phyloP scores from a whole-genome alignment of 2,888 invertebrate genomes.

The Rhagonycha fulva region DNA sequence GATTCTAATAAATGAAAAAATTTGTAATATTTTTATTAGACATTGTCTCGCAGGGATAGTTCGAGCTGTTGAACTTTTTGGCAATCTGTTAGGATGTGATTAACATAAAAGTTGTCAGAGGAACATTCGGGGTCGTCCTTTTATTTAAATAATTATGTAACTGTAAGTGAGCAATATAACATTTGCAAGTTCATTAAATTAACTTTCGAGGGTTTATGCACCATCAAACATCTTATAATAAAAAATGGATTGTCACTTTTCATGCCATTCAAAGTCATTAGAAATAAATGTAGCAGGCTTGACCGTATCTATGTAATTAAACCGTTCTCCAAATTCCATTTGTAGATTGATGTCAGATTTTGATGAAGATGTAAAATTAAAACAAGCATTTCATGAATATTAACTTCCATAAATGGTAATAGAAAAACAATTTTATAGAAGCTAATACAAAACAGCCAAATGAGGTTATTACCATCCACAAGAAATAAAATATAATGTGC shows the following conservation, averaged over 20 bases:
- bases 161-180: neutral
- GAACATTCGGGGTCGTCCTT: too few species aligned
- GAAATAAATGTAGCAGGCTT: neutral
- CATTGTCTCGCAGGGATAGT: too few species aligned
- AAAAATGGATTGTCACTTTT: neutral
- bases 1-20: too few species aligned
- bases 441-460: neutral
- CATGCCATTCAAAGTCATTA: neutral
- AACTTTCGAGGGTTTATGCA: neutral
- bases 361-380: neutral
- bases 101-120: too few species aligned
- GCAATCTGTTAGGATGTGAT: too few species aligned
- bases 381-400: neutral
- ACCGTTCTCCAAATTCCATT: neutral
- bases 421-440: neutral
- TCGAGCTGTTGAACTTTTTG: too few species aligned
- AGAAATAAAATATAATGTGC: neutral
- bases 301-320: neutral
- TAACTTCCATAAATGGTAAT: neutral
- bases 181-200: neutral
- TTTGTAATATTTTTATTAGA: too few species aligned
- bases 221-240: neutral
- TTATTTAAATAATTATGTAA: too few species aligned
- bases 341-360: neutral
- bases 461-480: neutral